Percentiles rank a stretch among this genome's conserved stretches.
Evolutionary conservation across 2,113 vertebrate genomes (phyloP).

Genomic region (Haliaeetus leucogaster): DNA sequence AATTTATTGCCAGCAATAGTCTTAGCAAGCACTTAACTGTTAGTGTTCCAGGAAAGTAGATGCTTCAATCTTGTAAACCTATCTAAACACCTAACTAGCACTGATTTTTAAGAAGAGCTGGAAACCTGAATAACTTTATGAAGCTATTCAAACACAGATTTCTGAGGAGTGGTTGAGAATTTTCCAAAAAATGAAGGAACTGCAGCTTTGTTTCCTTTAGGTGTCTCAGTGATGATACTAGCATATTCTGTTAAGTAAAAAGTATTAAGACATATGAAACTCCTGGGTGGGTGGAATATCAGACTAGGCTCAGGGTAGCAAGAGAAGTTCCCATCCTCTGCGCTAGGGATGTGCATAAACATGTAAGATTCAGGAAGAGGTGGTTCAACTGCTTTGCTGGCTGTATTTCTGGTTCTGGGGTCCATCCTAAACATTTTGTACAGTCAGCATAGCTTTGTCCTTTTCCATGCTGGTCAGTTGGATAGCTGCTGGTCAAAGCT

Average conservation of each 20-base stretch:
- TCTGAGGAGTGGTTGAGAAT: background rate
- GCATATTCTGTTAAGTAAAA: background rate
- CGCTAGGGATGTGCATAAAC: background rate
- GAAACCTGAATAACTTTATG: background rate
- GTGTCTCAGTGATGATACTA: background rate
- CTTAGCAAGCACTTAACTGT: background rate
- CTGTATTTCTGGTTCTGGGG: background rate
- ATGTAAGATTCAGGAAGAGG: background rate
- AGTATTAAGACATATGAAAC: background rate
- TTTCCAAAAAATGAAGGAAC: background rate
- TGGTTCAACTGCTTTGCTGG: background rate
- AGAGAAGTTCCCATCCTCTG: background rate
- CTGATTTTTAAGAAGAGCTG: background rate
- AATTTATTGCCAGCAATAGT: background rate
- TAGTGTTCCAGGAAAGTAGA: background rate
- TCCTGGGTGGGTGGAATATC: background rate
- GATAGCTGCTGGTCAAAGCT: background rate
- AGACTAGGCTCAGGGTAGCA: background rate
- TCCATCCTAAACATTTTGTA: background rate
- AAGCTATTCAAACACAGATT: background rate
- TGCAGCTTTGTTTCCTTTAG: background rate
- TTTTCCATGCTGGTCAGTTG: background rate
- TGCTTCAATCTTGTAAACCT: background rate
- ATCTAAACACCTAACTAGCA: background rate
- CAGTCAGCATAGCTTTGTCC: background rate